phyloP scores from a whole-genome alignment of 2,113 vertebrate genomes.

The Cisticola juncidis region DNA sequence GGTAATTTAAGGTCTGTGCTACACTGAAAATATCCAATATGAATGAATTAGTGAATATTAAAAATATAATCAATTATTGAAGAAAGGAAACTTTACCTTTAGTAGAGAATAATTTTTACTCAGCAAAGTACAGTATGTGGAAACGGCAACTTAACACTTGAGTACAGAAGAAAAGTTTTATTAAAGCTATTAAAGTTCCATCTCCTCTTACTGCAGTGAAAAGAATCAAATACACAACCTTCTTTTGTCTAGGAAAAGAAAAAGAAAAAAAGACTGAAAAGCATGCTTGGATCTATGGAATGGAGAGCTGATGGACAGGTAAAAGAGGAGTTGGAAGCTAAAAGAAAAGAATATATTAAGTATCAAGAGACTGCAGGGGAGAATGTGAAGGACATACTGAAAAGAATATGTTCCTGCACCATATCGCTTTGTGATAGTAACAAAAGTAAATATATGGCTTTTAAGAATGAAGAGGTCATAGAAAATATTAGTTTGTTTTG shows the following conservation, averaged over 20 bases:
- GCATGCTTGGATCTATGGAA: conserved; percentile 45
- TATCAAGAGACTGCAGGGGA: conserved; percentile 30
- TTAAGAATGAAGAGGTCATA: conserved; percentile 6
- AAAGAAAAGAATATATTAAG: conserved; percentile 53
- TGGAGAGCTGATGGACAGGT: conserved; percentile 66
- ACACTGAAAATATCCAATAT: neutral
- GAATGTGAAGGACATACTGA: conserved; percentile 41
- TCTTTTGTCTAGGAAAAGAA: conserved; percentile 57
- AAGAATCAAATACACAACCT: conserved; percentile 58
- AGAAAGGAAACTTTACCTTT: neutral
- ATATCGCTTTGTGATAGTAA: neutral
- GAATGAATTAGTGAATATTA: neutral
- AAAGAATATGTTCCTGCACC: neutral
- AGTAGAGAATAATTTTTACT: neutral
- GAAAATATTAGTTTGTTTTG: conserved; percentile 24
- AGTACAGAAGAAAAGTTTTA: conserved; percentile 57
- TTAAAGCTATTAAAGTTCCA: conserved; percentile 59
- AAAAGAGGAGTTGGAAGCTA: conserved; percentile 54
- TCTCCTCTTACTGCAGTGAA: conserved; percentile 34
- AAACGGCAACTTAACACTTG: conserved; percentile 16
- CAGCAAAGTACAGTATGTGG: neutral
- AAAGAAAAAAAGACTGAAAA: conserved; percentile 32
- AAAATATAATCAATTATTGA: neutral
- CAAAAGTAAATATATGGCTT: conserved; percentile 2
- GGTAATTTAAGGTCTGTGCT: neutral